Base-by-base conservation (phyloP, 2,888 invertebrate species). In the Lasioglossum villosulum region DNA sequence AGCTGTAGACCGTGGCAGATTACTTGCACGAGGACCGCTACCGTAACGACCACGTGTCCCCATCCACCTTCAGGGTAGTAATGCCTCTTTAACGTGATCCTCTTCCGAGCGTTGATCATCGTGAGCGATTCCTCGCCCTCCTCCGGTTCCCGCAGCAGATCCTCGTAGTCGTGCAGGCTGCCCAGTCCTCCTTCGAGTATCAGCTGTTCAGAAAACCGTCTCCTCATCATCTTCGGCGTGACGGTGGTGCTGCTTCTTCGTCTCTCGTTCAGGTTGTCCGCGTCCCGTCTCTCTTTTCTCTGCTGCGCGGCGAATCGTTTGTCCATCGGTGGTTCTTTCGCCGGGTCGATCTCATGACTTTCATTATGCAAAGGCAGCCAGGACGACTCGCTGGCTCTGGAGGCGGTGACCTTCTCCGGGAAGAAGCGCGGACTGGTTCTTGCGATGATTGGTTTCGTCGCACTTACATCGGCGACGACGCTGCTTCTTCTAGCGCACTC, bases 61-160 rank as follows among this genome's bases (percentile, higher is more conserved):
- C 98, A 98, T 2, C 98, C 98, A 10, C 98, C 98, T 95, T 98
- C 98, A 39, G 98, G 98, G 95, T 98, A 98, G 95, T 98, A 98
- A 94, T 98, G 97, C 78, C 94, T 93, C 78, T 90, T 93, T 4
- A 94, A 89, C 19, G 93, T 94, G 75, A 94, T 88, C 80, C 88
- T 94, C 78, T 92, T 94, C 27, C 93, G 89, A 37, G 94, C 94
- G 84, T 94, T 94, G 70, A 88, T 89, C 42, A 88, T 91, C 45
- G 92, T 92, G 74, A 93, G 84, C 14, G 94, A 93, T 72, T 93
- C 94, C 77, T 93, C 87, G 19, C 23, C 88, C 4, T 75, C 80
- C n/a, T 83, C 90, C 27, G 89, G 89, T 4, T 89, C 88, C 12
- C 84, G 90, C 14, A 91, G 56, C 27, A 92, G 82, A 63, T 93